Evolutionary conservation across 2,113 vertebrate genomes (phyloP).

Genomic region (Hippocampus abdominalis): DNA sequence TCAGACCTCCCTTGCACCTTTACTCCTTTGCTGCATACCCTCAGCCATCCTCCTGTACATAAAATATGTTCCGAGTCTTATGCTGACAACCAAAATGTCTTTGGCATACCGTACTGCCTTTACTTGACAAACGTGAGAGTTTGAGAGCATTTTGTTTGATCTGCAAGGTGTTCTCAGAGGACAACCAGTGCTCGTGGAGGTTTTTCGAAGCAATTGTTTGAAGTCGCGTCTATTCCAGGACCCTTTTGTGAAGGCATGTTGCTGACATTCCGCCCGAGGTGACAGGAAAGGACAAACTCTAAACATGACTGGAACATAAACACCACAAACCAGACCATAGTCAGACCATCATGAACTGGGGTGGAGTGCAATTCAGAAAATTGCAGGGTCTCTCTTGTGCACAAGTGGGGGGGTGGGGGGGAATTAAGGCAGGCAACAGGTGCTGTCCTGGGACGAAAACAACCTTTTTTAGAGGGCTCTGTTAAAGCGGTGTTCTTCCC

Average conservation of each 20-base stretch:
- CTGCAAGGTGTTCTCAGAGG: not conserved
- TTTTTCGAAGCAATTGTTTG: not conserved
- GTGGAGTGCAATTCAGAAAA: not conserved
- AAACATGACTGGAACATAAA: not conserved
- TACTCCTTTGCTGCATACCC: slow-evolving; percentile 4
- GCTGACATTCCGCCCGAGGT: slow-evolving; percentile 13
- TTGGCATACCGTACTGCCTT: not conserved
- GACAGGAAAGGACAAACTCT: slow-evolving; percentile 5
- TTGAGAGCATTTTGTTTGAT: not conserved
- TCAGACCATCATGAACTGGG: not conserved
- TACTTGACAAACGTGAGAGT: not conserved
- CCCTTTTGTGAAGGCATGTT: not conserved
- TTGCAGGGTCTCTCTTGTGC: not conserved
- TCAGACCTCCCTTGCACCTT: slow-evolving; percentile 53
- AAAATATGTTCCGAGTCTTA: not conserved
- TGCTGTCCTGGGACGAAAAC: slow-evolving; percentile 23
- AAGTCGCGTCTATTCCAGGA: not conserved
- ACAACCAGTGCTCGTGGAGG: not conserved
- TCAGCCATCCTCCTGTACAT: not conserved
- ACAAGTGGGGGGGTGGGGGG: too few species aligned
- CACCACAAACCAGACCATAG: not conserved
- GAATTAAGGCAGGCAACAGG: not conserved
- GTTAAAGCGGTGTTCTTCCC: slow-evolving; percentile 44
- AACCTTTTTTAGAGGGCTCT: slow-evolving; percentile 20
- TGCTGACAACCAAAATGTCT: not conserved